A percentile compares a stretch with the other conserved stretches of the same genome.
Evolutionary conservation across 2,888 invertebrate species (phyloP).

Genomic region (Encarsia formosa): DNA sequence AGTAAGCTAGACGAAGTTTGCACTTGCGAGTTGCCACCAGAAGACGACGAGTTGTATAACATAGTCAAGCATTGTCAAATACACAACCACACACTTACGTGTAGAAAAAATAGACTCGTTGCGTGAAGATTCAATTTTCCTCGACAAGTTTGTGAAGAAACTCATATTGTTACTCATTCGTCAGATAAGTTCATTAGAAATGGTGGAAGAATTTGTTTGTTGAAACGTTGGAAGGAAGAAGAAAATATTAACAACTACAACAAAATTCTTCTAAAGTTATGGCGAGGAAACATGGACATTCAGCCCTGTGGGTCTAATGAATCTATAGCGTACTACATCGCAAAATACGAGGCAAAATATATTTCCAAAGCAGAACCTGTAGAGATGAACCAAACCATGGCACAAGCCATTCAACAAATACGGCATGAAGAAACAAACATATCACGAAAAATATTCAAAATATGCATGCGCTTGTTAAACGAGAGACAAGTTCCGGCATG

Average conservation of each 20-base stretch:
- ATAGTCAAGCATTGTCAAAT: background rate
- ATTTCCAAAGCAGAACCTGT: background rate
- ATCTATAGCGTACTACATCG: background rate
- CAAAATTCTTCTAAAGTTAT: constrained; percentile 29
- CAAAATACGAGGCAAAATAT: background rate
- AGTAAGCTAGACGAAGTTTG: constrained; percentile 22
- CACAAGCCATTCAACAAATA: background rate
- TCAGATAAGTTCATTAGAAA: constrained; percentile 38
- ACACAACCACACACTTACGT: background rate
- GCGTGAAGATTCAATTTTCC: constrained; percentile 35
- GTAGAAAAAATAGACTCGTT: background rate
- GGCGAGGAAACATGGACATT: constrained; percentile 42
- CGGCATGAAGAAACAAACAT: background rate
- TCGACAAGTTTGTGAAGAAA: constrained; percentile 26
- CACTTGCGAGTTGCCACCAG: constrained; percentile 23
- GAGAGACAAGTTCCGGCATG: background rate
- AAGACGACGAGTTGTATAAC: background rate
- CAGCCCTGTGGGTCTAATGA: constrained; percentile 33
- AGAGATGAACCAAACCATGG: background rate
- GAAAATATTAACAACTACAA: background rate
- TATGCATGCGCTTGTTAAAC: too few relatives aligned
- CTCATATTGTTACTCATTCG: constrained; percentile 30
- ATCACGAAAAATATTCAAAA: background rate
- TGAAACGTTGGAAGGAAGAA: background rate
- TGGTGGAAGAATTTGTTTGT: constrained; percentile 36